phyloP scores from a whole-genome alignment of 2,797 vertebrate genomes.

The Gobio occitaniae region DNA sequence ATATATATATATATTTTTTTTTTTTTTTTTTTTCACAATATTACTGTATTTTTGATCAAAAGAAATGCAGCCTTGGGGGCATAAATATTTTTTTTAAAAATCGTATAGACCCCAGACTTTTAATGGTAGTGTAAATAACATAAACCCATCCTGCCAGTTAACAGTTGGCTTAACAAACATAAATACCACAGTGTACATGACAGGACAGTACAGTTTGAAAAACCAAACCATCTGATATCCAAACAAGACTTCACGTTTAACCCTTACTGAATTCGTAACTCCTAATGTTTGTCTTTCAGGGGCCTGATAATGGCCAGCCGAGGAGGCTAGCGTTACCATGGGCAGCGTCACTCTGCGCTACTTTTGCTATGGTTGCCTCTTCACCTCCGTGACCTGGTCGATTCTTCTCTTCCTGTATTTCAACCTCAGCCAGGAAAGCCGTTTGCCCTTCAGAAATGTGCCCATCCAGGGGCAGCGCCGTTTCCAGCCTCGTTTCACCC shows the following conservation, averaged over 20 bases:
- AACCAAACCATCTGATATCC: background rate
- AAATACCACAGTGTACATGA: background rate
- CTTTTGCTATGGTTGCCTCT: conserved; percentile 97
- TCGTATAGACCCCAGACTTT: background rate
- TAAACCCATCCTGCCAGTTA: background rate
- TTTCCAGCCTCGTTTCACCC: conserved; percentile 84
- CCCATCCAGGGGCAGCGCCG: conserved; percentile 86
- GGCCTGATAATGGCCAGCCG: conserved; percentile 81
- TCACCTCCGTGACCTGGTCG: conserved; percentile 93
- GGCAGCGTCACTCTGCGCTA: conserved; percentile 93
- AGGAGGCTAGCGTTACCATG: conserved; percentile 88
- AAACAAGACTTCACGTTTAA: background rate
- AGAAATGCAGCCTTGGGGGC: background rate
- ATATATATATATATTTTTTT: too few species aligned
- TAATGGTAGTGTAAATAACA: background rate
- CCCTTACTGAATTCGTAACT: background rate
- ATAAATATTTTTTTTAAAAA: background rate
- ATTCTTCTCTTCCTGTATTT: conserved; percentile 94
- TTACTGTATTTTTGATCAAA: background rate
- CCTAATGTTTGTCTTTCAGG: conserved; percentile 63
- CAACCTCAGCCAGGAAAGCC: conserved; percentile 87
- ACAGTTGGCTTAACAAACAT: background rate
- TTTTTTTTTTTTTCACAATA: background rate
- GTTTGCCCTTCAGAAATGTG: conserved; percentile 82
- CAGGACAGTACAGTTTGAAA: background rate